Percentiles rank a stretch among this genome's conserved stretches.
Evolutionary conservation across 1,140 invertebrate species (phyloP).

Genomic region (Drosophila bifasciata): DNA sequence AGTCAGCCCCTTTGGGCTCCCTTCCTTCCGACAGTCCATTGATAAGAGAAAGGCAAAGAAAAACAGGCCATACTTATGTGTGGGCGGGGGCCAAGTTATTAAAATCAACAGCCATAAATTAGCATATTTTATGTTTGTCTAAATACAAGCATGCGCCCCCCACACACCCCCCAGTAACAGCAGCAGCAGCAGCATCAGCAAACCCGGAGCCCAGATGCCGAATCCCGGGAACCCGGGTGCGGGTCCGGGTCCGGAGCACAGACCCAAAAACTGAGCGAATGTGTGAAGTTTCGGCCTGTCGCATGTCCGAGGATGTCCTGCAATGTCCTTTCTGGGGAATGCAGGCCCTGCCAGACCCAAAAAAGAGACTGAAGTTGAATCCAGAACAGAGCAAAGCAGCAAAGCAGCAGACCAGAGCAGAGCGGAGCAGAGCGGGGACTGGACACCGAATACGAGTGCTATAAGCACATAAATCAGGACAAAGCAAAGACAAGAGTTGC

Average conservation of each 20-base stretch:
- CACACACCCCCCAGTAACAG: no score
- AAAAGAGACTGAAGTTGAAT: no score
- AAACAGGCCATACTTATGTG: slow-evolving; percentile 62
- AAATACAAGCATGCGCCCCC: slow-evolving; percentile 25
- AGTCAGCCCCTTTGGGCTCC: slow-evolving; percentile 15
- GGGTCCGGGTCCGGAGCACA: no score
- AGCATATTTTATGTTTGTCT: slow-evolving; percentile 73
- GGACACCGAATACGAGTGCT: slow-evolving; percentile 49
- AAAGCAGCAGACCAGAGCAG: not conserved
- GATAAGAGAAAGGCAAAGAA: slow-evolving; percentile 32
- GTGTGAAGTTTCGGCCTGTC: slow-evolving; percentile 18
- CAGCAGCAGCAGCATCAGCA: no score
- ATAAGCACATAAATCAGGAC: slow-evolving; percentile 69
- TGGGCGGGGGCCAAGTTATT: slow-evolving; percentile 65
- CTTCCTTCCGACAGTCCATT: slow-evolving; percentile 1
- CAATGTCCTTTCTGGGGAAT: no score
- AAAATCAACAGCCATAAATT: slow-evolving; percentile 81
- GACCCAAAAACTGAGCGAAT: slow-evolving; percentile 23
- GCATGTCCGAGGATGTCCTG: no score
- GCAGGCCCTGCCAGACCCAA: no score
- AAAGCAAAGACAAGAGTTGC: slow-evolving; percentile 62
- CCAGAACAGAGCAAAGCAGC: no score
- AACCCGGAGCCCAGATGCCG: no score
- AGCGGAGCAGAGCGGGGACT: slow-evolving; percentile 21
- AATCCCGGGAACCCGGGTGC: no score